Evolutionary conservation across 2,888 invertebrate species (phyloP).

Genomic region (Eutolmus rufibarbis): DNA sequence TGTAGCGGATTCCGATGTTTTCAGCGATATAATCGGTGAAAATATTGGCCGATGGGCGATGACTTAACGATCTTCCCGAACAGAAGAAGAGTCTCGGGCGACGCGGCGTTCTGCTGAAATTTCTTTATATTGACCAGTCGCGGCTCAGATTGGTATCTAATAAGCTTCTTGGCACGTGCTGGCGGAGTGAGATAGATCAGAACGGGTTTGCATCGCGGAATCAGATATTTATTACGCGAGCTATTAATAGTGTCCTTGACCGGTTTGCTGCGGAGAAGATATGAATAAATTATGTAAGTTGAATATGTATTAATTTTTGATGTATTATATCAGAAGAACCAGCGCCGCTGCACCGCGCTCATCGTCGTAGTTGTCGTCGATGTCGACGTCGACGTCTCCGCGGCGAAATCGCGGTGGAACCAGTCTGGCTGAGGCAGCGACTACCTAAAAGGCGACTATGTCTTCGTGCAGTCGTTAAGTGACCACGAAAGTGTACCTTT

Average conservation of each 20-base stretch:
- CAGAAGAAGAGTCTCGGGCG: background rate
- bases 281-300: constrained; percentile 35
- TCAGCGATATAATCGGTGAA: background rate
- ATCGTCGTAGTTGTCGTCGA: background rate
- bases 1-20: background rate
- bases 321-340: constrained; percentile 5
- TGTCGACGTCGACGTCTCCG: background rate
- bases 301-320: constrained; percentile 28
- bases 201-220: constrained; percentile 33
- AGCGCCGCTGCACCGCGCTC: background rate
- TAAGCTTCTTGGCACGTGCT: constrained; percentile 35
- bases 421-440: constrained; percentile 9
- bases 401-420: background rate
- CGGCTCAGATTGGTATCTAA: constrained; percentile 27
- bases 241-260: constrained; percentile 39
- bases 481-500: background rate
- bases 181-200: constrained; percentile 15
- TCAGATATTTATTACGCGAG: constrained; percentile 27
- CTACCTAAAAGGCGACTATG: background rate
- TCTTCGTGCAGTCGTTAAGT: background rate
- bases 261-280: constrained; percentile 26
- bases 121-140: constrained; percentile 17
- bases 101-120: background rate
- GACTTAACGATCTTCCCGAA: background rate
- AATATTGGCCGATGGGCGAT: background rate